A percentile compares a stretch with the other conserved stretches of the same genome.
phyloP scores from a whole-genome alignment of 2,888 invertebrate genomes.

The Lagria hirta region DNA sequence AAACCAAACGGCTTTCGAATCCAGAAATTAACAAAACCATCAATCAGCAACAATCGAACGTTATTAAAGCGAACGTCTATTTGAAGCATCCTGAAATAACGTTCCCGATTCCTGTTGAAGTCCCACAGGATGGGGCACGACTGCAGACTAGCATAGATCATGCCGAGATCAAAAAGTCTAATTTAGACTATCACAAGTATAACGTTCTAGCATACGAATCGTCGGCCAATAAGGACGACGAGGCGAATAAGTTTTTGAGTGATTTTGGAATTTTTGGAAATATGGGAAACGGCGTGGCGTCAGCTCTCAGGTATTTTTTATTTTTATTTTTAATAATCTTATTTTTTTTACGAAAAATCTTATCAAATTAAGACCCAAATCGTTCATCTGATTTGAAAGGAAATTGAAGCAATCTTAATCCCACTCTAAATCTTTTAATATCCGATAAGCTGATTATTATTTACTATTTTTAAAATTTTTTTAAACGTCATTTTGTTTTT shows the following conservation, averaged over 20 bases:
- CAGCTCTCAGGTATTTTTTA: no score
- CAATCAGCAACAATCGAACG: constrained; percentile 12
- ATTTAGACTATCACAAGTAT: constrained; percentile 45
- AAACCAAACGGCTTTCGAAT: constrained; percentile 39
- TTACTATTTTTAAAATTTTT: no score
- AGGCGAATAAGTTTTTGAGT: constrained; percentile 49
- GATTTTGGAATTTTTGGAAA: constrained; percentile 50
- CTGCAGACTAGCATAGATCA: constrained; percentile 32
- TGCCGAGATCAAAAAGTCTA: constrained; percentile 40
- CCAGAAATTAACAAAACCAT: constrained; percentile 40
- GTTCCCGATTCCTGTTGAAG: constrained; percentile 46
- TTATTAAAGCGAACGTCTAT: constrained; percentile 42
- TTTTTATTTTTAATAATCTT: no score
- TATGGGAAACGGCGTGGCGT: constrained; percentile 51
- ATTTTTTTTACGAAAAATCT: no score
- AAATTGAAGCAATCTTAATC: no score
- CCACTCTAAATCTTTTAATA: no score
- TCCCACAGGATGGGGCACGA: constrained; percentile 24
- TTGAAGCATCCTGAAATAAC: constrained; percentile 52
- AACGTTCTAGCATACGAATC: constrained; percentile 44
- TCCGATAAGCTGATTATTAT: no score
- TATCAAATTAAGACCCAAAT: no score
- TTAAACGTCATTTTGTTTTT: no score
- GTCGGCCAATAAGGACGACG: constrained; percentile 36
- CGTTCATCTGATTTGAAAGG: no score